Conservation (phyloP, 2,113 vertebrate genomes). For the Brienomyrus longianalis region DNA sequence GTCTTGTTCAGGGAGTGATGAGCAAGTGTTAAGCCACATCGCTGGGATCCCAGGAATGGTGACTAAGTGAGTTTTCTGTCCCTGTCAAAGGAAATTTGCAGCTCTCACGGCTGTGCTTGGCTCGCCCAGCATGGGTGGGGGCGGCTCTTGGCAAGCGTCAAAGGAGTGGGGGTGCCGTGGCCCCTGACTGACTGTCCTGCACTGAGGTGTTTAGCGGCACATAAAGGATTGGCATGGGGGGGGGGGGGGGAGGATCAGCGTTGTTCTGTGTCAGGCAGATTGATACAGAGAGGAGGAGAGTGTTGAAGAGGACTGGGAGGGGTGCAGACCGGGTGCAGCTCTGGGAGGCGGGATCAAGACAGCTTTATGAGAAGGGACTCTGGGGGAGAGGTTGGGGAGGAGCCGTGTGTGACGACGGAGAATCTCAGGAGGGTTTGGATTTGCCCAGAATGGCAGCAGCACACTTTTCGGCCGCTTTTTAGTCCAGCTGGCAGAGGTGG, state of each 20-base stretch:
- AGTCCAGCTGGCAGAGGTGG: not conserved
- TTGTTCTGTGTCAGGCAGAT: not conserved
- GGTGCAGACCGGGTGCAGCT: not conserved
- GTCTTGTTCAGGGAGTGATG: not conserved
- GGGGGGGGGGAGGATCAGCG: not conserved
- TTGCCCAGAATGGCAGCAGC: not conserved
- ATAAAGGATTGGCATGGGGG: not conserved
- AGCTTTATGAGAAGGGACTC: not conserved
- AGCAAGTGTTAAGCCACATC: constrained; percentile 1
- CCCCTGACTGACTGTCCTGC: not conserved
- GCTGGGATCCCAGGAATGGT: constrained; percentile 1
- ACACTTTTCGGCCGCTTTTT: not conserved
- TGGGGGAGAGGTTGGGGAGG: not conserved
- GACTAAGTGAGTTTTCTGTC: constrained; percentile 9
- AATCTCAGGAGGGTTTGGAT: not conserved
- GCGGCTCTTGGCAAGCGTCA: not conserved
- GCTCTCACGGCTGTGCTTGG: not conserved
- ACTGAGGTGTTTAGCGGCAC: not conserved
- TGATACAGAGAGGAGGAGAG: not conserved
- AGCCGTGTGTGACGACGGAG: not conserved
- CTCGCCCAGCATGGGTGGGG: not conserved
- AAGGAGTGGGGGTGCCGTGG: not conserved
- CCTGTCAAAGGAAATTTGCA: not conserved
- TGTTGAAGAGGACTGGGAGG: not conserved
- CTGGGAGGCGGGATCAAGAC: not conserved